Conservation (phyloP, 2,888 invertebrate genomes). For the Selenia dentaria region DNA sequence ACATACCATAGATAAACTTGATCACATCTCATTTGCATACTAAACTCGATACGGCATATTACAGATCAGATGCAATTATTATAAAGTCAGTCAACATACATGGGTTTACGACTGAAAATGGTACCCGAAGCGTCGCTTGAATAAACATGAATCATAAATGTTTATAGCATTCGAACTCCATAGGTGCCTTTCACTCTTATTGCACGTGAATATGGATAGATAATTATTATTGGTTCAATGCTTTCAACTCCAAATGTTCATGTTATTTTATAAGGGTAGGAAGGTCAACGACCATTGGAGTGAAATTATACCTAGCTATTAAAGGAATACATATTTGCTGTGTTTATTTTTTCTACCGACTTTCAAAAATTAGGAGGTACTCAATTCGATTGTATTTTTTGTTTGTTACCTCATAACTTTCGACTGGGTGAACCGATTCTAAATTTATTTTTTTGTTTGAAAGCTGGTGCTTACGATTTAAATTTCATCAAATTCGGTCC, state of each 20-base stretch:
- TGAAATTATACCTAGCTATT: no score
- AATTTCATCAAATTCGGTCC: no score
- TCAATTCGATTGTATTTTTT: no score
- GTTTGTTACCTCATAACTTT: no score
- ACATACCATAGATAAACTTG: background rate
- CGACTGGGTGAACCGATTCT: no score
- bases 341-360: no score
- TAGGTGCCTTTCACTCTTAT: constrained; percentile 6
- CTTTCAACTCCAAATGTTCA: constrained; percentile 1
- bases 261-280: no score
- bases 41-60: constrained; percentile 14
- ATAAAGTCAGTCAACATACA: constrained; percentile 39
- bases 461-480: no score
- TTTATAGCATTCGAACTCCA: constrained; percentile 48
- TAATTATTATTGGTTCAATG: constrained; percentile 13
- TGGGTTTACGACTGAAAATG: constrained; percentile 49
- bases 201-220: constrained; percentile 11
- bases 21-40: constrained; percentile 8
- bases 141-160: constrained; percentile 66
- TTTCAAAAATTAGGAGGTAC: no score
- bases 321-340: no score
- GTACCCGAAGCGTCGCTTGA: constrained; percentile 46
- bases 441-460: no score
- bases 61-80: constrained; percentile 38
- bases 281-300: no score